These are phyloP conservation scores for Nibea albiflora DNA, from an alignment of 2,113 vertebrate species.

Conservation along the genomic window DNA sequence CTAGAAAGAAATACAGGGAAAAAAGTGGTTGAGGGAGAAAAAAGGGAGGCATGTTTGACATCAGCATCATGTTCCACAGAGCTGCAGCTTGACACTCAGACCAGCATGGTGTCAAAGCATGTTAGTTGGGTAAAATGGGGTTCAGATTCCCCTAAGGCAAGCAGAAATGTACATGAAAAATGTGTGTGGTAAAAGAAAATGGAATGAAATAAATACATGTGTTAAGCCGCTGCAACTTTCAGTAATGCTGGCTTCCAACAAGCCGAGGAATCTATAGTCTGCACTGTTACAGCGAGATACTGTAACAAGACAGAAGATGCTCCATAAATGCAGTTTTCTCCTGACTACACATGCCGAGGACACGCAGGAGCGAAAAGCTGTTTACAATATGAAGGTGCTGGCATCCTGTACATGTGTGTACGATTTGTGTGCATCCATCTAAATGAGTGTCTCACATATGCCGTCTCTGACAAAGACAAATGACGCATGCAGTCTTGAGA, in stretches of 20 bases:
- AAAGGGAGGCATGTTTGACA: slow-evolving; percentile 52
- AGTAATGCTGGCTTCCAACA: slow-evolving; percentile 42
- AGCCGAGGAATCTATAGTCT: slow-evolving; percentile 21
- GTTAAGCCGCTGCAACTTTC: slow-evolving; percentile 46
- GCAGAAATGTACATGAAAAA: slow-evolving; percentile 63
- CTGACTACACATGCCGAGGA: not conserved
- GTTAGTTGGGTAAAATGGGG: slow-evolving; percentile 58
- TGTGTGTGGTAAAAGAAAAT: slow-evolving; percentile 60
- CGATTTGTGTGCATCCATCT: not conserved
- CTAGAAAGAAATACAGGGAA: slow-evolving; percentile 17
- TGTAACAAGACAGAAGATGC: not conserved
- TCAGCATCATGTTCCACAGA: slow-evolving; percentile 65
- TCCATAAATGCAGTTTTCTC: not conserved
- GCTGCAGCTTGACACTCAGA: slow-evolving; percentile 62
- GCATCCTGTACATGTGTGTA: not conserved
- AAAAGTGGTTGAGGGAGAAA: slow-evolving; percentile 29
- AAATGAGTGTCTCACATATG: not conserved
- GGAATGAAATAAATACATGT: slow-evolving; percentile 59
- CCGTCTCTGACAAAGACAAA: slow-evolving; percentile 32
- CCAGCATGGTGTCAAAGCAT: slow-evolving; percentile 58
- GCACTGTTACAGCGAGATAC: slow-evolving; percentile 24
- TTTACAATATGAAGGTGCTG: not conserved
- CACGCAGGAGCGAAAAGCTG: slow-evolving; percentile 21
- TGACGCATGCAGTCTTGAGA: slow-evolving; percentile 17
- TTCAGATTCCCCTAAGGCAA: slow-evolving; percentile 72